Base-by-base conservation (phyloP, 2,888 invertebrate genomes). In the Spicauda simplicius region DNA sequence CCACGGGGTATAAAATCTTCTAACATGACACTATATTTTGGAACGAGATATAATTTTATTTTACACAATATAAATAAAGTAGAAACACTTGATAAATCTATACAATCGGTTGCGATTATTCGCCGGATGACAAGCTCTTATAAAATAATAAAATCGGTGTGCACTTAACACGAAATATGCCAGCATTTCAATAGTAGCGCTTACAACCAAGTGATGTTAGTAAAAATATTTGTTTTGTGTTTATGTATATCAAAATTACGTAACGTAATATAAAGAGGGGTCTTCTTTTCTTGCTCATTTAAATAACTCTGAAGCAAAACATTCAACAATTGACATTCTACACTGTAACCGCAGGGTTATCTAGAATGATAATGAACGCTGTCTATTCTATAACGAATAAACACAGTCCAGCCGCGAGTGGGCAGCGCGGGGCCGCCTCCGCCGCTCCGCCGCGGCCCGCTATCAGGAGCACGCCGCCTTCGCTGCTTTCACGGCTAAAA, bases 381-480 rank as follows among this genome's bases (percentile, higher is more conserved):
- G 79, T 83, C 78, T 78, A 89, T 90, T 88, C 90, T 90, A 90
- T 82, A 91, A 90, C 89, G 88, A 88, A 90, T 89, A 83, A 85
- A 86, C 81, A 71, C 37, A 50, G 63, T 57, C 57, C 50, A 54
- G 60, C 57, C 20, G 65, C 56, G 50, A 45, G 48, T 50, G 60
- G 30, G 50, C 60, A 16, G 48, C 7, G 25, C 30, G 50, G 37
- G 63, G 55, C 57, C 50, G 60, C 57, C 20, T 64, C 56, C 20
- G 18, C n/a, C 25, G 45, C 33, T 12, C 37, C 33, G 33, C 61
- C 19, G n/a, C 64, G 69, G 54, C 74, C 52, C 72, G 77, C 82
- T 79, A 87, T 91, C 90, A 93, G 76, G 88, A 87, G 74, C 93
- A 93, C 3, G 93, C 92, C n/a, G 93, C 92, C 73, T 92, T 93